phyloP scores from a whole-genome alignment of 2,113 vertebrate genomes.

The Festucalex cinctus region DNA sequence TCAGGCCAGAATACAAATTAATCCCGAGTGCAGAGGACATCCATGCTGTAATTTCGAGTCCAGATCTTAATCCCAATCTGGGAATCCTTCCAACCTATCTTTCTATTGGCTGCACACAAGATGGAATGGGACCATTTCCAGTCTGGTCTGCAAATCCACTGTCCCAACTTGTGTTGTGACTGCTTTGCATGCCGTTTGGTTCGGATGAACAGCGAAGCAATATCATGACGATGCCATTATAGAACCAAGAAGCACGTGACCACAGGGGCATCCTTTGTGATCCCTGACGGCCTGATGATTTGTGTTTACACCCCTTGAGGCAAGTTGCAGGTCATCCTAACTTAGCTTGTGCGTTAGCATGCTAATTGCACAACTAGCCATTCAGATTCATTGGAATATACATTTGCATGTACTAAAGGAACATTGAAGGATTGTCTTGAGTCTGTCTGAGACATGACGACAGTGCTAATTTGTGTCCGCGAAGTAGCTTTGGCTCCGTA shows the following conservation, averaged over 20 bases:
- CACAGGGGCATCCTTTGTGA: conserved; percentile 45
- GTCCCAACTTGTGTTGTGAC: conserved; percentile 21
- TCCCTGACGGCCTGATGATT: conserved; percentile 21
- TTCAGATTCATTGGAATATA: not conserved
- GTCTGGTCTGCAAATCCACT: conserved; percentile 19
- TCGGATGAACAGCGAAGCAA: not conserved
- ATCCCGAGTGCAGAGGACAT: conserved; percentile 52
- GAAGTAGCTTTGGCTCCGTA: too few relatives aligned
- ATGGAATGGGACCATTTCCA: conserved; percentile 23
- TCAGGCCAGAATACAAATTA: conserved; percentile 54
- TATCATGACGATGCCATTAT: not conserved
- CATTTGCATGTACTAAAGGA: too few relatives aligned
- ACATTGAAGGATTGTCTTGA: too few relatives aligned
- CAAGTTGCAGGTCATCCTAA: conserved; percentile 32
- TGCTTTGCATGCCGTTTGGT: not conserved
- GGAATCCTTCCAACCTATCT: conserved; percentile 46
- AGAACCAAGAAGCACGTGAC: conserved; percentile 48
- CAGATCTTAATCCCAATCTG: conserved; percentile 53
- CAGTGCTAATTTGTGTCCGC: too few relatives aligned
- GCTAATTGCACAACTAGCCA: conserved; percentile 32
- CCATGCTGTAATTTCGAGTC: conserved; percentile 49
- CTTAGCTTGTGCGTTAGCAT: conserved; percentile 19
- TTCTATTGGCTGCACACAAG: conserved; percentile 23
- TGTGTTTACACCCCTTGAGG: conserved; percentile 9
- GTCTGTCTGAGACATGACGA: too few relatives aligned